These are phyloP conservation scores for Butorides virescens DNA, from an alignment of 2,113 vertebrate species.

Conservation along the genomic window DNA sequence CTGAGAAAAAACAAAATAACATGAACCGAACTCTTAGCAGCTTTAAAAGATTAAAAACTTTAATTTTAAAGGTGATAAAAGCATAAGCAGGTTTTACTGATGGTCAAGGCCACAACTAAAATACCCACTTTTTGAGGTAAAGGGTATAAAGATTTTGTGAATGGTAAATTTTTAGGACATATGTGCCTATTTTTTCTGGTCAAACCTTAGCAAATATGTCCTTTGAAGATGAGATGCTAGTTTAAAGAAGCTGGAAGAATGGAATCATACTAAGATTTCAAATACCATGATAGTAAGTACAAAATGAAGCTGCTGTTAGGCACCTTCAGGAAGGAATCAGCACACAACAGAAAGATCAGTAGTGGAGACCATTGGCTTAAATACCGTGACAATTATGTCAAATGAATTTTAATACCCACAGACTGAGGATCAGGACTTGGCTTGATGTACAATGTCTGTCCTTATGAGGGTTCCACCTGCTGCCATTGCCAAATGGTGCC, in stretches of 20 bases:
- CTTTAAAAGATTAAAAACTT: not conserved
- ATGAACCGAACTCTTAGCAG: not conserved
- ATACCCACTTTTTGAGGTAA: not conserved
- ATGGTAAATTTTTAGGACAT: not conserved
- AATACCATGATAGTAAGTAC: not conserved
- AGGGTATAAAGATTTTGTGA: not conserved
- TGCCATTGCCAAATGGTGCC: not conserved
- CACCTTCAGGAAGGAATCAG: not conserved
- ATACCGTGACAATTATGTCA: not conserved
- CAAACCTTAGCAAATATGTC: not conserved
- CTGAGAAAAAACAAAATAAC: not conserved
- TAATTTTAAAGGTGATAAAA: not conserved
- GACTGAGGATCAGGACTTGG: not conserved
- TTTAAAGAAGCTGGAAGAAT: not conserved
- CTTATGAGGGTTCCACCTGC: not conserved
- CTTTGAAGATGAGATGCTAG: not conserved
- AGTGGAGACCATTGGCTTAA: not conserved
- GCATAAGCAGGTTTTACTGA: not conserved
- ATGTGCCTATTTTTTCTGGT: not conserved
- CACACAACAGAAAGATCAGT: not conserved
- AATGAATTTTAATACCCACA: not conserved
- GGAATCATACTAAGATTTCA: not conserved
- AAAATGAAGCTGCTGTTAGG: not conserved
- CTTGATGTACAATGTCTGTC: fast-evolving
- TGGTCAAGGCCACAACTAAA: not conserved